Conservation (phyloP, 2,113 vertebrate genomes). For the Clarias gariepinus region DNA sequence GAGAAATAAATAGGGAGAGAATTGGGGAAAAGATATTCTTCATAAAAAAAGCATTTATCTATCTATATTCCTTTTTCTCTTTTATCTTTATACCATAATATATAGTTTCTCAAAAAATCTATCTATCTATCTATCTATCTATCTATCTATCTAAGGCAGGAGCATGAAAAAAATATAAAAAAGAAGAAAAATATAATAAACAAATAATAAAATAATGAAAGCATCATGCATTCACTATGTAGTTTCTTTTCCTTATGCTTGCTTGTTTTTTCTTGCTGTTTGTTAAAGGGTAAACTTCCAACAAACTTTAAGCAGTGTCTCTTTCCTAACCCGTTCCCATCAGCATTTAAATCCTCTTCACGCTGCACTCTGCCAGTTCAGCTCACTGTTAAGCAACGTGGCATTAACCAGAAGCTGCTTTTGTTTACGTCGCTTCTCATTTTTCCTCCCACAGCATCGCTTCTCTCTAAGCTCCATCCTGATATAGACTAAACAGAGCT, state of each 20-base stretch:
- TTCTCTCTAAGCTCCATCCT: constrained; percentile 38
- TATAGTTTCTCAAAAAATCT: too few relatives aligned
- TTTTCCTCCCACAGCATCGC: constrained; percentile 49
- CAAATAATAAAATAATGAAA: not conserved
- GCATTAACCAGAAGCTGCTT: constrained; percentile 46
- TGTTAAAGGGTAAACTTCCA: not conserved
- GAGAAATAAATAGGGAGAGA: too few relatives aligned
- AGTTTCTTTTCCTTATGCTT: not conserved
- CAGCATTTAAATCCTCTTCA: constrained; percentile 31
- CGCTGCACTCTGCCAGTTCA: constrained; percentile 23
- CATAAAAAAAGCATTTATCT: too few relatives aligned
- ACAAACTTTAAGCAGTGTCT: not conserved
- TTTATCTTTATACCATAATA: too few relatives aligned
- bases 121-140: too few relatives aligned
- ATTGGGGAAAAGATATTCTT: too few relatives aligned
- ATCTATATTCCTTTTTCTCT: too few relatives aligned
- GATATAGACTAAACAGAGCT: constrained; percentile 17
- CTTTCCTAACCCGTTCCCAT: constrained; percentile 6
- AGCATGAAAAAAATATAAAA: too few relatives aligned
- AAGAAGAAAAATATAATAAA: too few relatives aligned
- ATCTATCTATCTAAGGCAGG: too few relatives aligned
- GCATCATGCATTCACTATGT: not conserved
- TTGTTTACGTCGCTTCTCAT: constrained; percentile 54
- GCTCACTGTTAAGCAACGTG: constrained; percentile 26
- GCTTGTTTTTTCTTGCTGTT: not conserved